Conservation (phyloP, 2,888 invertebrate species). For the Pyrgus malvae region DNA sequence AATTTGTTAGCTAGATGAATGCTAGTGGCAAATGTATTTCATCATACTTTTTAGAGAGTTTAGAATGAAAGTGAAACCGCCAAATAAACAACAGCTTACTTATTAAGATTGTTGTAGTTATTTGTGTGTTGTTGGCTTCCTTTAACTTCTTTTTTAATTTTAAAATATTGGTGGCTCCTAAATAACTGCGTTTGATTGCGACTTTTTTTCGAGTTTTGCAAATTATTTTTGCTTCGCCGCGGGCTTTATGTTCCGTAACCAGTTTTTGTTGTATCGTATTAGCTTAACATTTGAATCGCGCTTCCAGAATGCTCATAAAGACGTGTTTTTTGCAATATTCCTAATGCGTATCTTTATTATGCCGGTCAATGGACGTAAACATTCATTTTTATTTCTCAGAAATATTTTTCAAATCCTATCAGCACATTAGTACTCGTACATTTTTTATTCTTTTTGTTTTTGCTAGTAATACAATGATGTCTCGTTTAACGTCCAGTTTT, state of each 20-base stretch:
- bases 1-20: too few relatives aligned
- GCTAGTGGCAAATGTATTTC: too few relatives aligned
- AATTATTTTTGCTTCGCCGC: constrained; percentile 12
- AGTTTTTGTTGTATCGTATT: constrained; percentile 13
- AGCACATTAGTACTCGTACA: too few relatives aligned
- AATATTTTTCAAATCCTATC: not conserved
- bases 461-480: not conserved
- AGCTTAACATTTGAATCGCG: not conserved
- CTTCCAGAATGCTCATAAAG: not conserved
- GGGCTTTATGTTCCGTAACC: constrained; percentile 32
- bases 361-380: constrained; percentile 7
- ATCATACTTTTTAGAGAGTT: too few relatives aligned
- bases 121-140: not conserved
- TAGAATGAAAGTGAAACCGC: too few relatives aligned
- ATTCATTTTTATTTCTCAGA: constrained; percentile 9
- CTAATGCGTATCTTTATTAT: constrained; percentile 6
- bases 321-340: constrained; percentile 10
- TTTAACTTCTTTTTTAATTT: not conserved
- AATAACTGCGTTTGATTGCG: constrained; percentile 5
- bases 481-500: not conserved
- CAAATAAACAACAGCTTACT: too few relatives aligned
- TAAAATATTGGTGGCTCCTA: not conserved
- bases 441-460: not conserved
- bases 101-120: too few relatives aligned
- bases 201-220: constrained; percentile 14